These are phyloP conservation scores for Falco novaeseelandiae DNA, from an alignment of 2,797 vertebrate genomes.

Conservation along the genomic window DNA sequence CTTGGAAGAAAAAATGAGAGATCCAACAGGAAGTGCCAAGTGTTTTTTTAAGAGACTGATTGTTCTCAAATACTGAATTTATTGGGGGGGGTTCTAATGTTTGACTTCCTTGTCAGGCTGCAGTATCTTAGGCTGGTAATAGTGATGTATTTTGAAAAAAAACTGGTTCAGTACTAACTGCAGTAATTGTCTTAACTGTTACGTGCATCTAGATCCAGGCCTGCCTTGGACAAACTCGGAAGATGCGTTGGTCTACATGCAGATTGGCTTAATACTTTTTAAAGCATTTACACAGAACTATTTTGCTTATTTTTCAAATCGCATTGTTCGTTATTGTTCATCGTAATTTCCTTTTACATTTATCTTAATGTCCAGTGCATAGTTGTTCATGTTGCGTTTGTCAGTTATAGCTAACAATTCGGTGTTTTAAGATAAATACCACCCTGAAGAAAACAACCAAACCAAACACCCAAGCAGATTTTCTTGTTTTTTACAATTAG, in stretches of 20 bases:
- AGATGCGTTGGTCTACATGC: not conserved
- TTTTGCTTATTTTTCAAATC: not conserved
- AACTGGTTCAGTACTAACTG: not conserved
- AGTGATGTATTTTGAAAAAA: not conserved
- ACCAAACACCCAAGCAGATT: not conserved
- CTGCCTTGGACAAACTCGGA: not conserved
- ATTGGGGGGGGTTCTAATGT: not conserved
- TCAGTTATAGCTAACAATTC: not conserved
- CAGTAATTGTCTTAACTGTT: not conserved
- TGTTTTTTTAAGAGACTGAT: not conserved
- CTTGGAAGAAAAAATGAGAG: not conserved
- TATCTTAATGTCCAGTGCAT: not conserved
- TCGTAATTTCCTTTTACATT: not conserved
- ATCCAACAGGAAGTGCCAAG: not conserved
- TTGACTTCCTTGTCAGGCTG: not conserved
- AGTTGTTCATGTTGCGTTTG: not conserved
- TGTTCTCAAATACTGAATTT: not conserved
- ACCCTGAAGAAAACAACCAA: not conserved
- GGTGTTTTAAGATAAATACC: not conserved
- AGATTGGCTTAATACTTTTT: not conserved
- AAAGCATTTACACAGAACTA: not conserved
- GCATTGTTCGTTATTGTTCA: not conserved
- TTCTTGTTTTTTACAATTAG: not conserved
- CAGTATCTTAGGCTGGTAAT: not conserved
- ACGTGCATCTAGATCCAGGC: accelerated